Percentiles rank a stretch among this genome's conserved stretches.
phyloP scores from a whole-genome alignment of 2,797 vertebrate species.

The Enoplosus armatus region DNA sequence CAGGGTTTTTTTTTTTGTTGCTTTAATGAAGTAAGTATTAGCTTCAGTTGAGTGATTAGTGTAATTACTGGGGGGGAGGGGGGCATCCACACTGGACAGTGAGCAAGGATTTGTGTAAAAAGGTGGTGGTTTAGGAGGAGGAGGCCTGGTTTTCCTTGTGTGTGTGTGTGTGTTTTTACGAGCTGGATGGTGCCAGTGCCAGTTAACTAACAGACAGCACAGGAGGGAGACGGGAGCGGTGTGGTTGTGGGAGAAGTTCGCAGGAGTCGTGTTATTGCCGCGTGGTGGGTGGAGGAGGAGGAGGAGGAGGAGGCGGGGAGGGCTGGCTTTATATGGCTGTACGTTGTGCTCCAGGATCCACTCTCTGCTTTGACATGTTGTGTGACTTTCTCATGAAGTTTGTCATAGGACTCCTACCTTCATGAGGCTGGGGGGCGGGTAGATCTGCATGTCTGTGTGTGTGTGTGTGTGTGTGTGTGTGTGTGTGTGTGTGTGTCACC shows the following conservation, averaged over 20 bases:
- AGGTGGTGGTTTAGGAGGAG: conserved; percentile 33
- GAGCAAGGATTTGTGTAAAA: conserved; percentile 45
- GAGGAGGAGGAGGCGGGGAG: conserved; percentile 17
- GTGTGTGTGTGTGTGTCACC: not conserved
- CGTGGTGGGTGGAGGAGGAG: too few relatives aligned
- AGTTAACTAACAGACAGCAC: conserved; percentile 72
- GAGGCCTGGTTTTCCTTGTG: conserved; percentile 10
- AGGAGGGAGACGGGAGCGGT: conserved; percentile 7
- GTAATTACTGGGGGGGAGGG: conserved; percentile 77
- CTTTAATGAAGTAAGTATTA: conserved; percentile 83
- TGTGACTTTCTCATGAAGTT: conserved; percentile 23
- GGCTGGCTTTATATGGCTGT: conserved; percentile 9
- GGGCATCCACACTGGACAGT: conserved; percentile 62
- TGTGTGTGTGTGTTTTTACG: conserved; percentile 69
- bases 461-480: conserved; percentile 1
- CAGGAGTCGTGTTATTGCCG: conserved; percentile 49
- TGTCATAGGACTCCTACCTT: conserved; percentile 21
- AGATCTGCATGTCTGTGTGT: too few relatives aligned
- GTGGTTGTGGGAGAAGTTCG: conserved; percentile 45
- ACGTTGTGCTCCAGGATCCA: conserved; percentile 12
- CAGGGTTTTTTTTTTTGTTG: conserved; percentile 21
- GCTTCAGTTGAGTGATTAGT: conserved; percentile 81
- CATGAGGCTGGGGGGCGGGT: conserved; percentile 20
- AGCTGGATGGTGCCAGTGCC: conserved; percentile 71
- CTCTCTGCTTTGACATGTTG: conserved; percentile 28